Evolutionary conservation across 2,113 vertebrate species (phyloP).

Genomic region (Trichechus manatus): DNA sequence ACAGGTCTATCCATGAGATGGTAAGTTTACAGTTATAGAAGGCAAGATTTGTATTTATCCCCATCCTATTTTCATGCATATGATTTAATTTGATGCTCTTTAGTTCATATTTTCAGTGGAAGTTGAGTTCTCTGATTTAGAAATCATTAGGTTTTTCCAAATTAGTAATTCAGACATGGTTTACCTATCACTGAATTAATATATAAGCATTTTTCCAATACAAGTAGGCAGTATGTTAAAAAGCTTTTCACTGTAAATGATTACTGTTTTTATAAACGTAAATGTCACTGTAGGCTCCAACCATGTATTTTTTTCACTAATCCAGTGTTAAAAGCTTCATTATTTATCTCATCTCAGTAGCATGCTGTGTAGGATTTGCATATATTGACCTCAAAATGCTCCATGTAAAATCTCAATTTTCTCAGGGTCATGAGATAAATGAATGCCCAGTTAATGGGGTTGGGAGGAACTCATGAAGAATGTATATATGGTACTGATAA

Average conservation of each 20-base stretch:
- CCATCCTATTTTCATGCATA: constrained; percentile 46
- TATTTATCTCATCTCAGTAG: constrained; percentile 77
- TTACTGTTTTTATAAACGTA: constrained; percentile 42
- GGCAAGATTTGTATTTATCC: constrained; percentile 65
- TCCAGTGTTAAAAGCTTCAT: constrained; percentile 78
- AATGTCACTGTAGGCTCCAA: constrained; percentile 41
- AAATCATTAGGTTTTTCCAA: constrained; percentile 66
- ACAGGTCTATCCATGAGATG: constrained; percentile 33
- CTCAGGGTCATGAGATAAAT: constrained; percentile 75
- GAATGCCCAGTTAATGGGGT: constrained; percentile 49
- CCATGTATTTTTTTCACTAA: constrained; percentile 70
- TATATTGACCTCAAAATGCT: constrained; percentile 85
- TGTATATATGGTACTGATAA: constrained; percentile 38
- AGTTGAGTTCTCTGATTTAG: constrained; percentile 69
- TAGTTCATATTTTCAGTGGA: constrained; percentile 31
- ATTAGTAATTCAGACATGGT: constrained; percentile 14
- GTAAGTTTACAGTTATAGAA: constrained; percentile 57
- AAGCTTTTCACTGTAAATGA: constrained; percentile 51
- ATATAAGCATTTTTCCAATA: constrained; percentile 33
- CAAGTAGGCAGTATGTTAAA: neutral
- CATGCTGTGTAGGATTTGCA: constrained; percentile 84
- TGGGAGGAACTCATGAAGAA: constrained; percentile 51
- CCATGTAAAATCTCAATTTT: constrained; percentile 69
- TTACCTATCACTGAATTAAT: constrained; percentile 59
- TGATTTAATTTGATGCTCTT: constrained; percentile 51